phyloP scores from a whole-genome alignment of 2,113 vertebrate species.

The Neoarius graeffei region DNA sequence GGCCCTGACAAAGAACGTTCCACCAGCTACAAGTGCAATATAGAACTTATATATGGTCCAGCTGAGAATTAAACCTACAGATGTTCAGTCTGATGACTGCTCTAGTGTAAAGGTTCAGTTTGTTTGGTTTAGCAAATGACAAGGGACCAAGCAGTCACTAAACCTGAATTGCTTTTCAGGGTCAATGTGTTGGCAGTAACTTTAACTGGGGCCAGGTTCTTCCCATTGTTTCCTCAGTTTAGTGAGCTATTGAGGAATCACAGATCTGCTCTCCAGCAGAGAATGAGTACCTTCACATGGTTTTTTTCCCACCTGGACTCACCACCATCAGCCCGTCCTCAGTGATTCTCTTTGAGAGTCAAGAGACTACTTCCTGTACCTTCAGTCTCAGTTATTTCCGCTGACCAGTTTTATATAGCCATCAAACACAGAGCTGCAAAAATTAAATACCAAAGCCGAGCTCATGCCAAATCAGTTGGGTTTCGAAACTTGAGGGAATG shows the following conservation, averaged over 20 bases:
- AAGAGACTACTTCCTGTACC: not conserved
- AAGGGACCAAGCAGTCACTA: slow-evolving; percentile 9
- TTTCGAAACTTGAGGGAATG: not conserved
- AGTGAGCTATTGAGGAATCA: slow-evolving; percentile 28
- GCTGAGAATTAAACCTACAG: slow-evolving; percentile 59
- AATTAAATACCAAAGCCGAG: not conserved
- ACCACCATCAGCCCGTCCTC: not conserved
- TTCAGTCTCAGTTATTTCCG: slow-evolving; percentile 6
- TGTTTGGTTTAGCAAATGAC: slow-evolving; percentile 66
- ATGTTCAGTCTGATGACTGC: slow-evolving; percentile 61
- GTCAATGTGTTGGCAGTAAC: slow-evolving; percentile 28
- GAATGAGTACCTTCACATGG: not conserved
- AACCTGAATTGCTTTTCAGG: slow-evolving; percentile 42
- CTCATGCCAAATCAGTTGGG: not conserved
- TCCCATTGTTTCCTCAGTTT: slow-evolving; percentile 23
- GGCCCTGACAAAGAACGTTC: slow-evolving; percentile 74
- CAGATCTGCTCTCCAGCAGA: slow-evolving; percentile 25
- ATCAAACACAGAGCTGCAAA: not conserved
- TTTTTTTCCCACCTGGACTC: not conserved
- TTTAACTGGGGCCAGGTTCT: slow-evolving; percentile 30
- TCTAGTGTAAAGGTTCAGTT: slow-evolving; percentile 17
- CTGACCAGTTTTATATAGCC: slow-evolving; percentile 2
- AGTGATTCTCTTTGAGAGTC: not conserved
- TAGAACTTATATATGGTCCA: slow-evolving; percentile 45
- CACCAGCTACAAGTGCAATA: slow-evolving; percentile 48